Conservation (phyloP, 1,140 invertebrate genomes). For the Microplitis demolitor region DNA sequence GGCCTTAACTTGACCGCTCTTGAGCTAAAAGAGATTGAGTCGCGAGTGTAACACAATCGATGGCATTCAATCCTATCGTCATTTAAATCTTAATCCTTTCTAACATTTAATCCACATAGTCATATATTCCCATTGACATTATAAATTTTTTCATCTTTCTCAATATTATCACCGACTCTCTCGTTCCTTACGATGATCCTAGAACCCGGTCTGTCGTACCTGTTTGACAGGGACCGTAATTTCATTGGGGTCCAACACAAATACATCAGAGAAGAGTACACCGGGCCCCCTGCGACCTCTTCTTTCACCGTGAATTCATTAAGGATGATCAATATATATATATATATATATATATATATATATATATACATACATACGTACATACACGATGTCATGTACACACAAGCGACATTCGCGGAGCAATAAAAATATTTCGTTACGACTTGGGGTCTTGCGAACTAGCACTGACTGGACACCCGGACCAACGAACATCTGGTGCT, state of each 20-base stretch:
- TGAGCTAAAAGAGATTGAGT: conserved; percentile 4
- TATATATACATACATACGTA: no score
- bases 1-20: not conserved
- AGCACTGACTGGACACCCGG: not conserved
- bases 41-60: conserved; percentile 11
- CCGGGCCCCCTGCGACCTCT: conserved; percentile 14
- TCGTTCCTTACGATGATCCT: not conserved
- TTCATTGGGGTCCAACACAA: not conserved
- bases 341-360: not conserved
- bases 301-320: conserved; percentile 17
- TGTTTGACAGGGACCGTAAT: conserved; percentile 14
- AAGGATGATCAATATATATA: conserved; percentile 3
- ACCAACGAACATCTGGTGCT: conserved; percentile 22
- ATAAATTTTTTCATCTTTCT: conserved; percentile 1
- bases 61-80: conserved; percentile 12
- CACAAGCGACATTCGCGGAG: not conserved
- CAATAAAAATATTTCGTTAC: conserved; percentile 13
- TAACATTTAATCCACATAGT: conserved; percentile 28
- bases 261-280: no score
- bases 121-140: conserved; percentile 13
- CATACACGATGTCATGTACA: not conserved
- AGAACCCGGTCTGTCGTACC: conserved; percentile 5
- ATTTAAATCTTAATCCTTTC: conserved; percentile 29
- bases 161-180: not conserved
- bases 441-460: not conserved